Evolutionary conservation across 2,113 vertebrate species (phyloP).

Genomic region (Engraulis encrasicolus): DNA sequence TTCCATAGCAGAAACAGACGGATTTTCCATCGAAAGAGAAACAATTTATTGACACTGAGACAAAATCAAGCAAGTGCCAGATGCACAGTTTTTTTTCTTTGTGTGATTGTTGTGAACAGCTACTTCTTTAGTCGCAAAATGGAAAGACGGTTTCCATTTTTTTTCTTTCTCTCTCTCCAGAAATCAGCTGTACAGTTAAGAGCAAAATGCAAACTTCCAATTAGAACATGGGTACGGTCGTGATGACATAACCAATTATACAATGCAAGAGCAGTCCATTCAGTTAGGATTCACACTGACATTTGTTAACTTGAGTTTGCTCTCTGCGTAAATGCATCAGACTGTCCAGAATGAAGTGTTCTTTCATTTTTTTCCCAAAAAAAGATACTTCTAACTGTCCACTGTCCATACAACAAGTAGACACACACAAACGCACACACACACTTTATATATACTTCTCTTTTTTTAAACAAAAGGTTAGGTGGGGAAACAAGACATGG

Average conservation of each 20-base stretch:
- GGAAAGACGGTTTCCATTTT: slow-evolving; percentile 87
- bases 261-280: slow-evolving; percentile 92
- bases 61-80: slow-evolving; percentile 92
- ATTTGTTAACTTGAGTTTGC: too few relatives aligned
- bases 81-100: slow-evolving; percentile 71
- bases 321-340: too few relatives aligned
- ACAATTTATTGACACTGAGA: slow-evolving; percentile 90
- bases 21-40: slow-evolving; percentile 82
- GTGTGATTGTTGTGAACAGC: slow-evolving; percentile 85
- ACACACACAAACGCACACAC: too few relatives aligned
- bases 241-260: slow-evolving; percentile 97
- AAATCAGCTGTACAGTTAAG: slow-evolving; percentile 95
- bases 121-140: slow-evolving; percentile 87
- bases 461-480: not conserved
- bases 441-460: too few relatives aligned
- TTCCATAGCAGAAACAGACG: slow-evolving; percentile 82
- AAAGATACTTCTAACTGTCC: too few relatives aligned
- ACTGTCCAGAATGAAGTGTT: too few relatives aligned
- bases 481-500: not conserved
- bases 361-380: too few relatives aligned
- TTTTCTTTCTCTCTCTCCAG: slow-evolving; percentile 83
- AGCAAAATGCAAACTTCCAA: slow-evolving; percentile 95
- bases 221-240: slow-evolving; percentile 96
- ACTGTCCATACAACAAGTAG: slow-evolving; percentile 40
- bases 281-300: slow-evolving; percentile 90